Base-by-base conservation (phyloP, 2,797 vertebrate species). In the Pseudomugil tenellus region DNA sequence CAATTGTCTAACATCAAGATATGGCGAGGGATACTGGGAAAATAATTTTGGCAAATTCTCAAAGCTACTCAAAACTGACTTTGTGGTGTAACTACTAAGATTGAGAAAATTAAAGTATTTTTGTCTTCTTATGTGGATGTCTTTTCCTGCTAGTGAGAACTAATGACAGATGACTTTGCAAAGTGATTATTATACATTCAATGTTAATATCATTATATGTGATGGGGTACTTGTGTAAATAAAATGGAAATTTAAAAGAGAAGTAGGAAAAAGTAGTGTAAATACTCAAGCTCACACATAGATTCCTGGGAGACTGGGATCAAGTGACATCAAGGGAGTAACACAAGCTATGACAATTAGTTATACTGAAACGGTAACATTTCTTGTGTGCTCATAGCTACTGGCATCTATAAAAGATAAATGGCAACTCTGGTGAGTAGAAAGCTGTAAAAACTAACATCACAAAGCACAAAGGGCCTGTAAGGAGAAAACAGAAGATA, bases 401-500 rank as follows among this genome's bases (percentile, higher is more conserved):
- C 87, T 87, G 87, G 91, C 89, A 87, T 89, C 84, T 82, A 92
- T 92, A 88, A 94, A 94, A 92, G 89, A 94, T 92, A 94, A 93
- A 94, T 92, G 91, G 88, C 82, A 87, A 85, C 89, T 83, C 76
- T 88, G 79, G 79, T 83, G 88, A 91, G 87, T 92, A 92, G 92
- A 90, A 90, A 92, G 91, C 91, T 88, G 87, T 85, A 89, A 92
- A 93, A 93, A 92, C 89, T 87, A 93, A 93, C 92, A 93, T 91
- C 88, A 93, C 88, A 90, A 93, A 92, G 86, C 89, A 92, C 89
- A 91, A 93, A 92, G 90, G 89, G 87, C 87, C 88, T 92, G 89
- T 89, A 91, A 94, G 89, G 89, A 88, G 77, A 92, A 91, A 92
- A 89, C 87, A 91, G 87, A 92, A 87, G 91, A 94, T 94, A 94